Percentiles rank a stretch among this genome's conserved stretches.
phyloP scores from a whole-genome alignment of 2,888 invertebrate species.

The Chesias legatella region DNA sequence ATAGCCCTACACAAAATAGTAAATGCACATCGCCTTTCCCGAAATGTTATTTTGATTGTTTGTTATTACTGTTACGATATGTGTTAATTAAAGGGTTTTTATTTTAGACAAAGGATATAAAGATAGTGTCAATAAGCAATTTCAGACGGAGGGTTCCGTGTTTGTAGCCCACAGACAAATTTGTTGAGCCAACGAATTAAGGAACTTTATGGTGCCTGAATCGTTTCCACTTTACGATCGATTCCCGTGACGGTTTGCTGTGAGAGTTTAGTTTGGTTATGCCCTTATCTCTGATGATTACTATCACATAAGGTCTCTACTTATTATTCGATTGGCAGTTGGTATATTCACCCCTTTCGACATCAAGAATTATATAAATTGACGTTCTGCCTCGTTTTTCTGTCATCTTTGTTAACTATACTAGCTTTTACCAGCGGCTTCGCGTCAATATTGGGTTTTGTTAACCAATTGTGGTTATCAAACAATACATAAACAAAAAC shows the following conservation, averaged over 20 bases:
- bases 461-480: no score
- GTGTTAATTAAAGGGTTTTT: slow-evolving; percentile 64
- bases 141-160: slow-evolving; percentile 40
- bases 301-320: no score
- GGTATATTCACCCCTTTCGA: no score
- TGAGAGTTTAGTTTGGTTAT: slow-evolving; percentile 6
- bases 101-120: slow-evolving; percentile 55
- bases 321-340: no score
- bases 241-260: slow-evolving; percentile 17
- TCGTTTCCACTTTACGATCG: slow-evolving; percentile 39
- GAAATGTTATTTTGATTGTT: slow-evolving; percentile 51
- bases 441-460: no score
- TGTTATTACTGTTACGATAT: slow-evolving; percentile 48
- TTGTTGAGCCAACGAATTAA: slow-evolving; percentile 50
- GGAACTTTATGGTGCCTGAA: slow-evolving; percentile 46
- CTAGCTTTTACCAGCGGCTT: no score
- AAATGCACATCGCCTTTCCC: slow-evolving; percentile 34
- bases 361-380: no score
- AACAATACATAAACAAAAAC: no score
- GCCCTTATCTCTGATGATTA: not conserved
- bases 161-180: slow-evolving; percentile 51
- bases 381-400: no score
- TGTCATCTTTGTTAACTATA: no score
- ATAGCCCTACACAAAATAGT: no score
- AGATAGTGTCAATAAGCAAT: slow-evolving; percentile 66